Percentiles rank a stretch among this genome's conserved stretches.
phyloP scores from a whole-genome alignment of 2,888 invertebrate species.

The Melieria omissa region DNA sequence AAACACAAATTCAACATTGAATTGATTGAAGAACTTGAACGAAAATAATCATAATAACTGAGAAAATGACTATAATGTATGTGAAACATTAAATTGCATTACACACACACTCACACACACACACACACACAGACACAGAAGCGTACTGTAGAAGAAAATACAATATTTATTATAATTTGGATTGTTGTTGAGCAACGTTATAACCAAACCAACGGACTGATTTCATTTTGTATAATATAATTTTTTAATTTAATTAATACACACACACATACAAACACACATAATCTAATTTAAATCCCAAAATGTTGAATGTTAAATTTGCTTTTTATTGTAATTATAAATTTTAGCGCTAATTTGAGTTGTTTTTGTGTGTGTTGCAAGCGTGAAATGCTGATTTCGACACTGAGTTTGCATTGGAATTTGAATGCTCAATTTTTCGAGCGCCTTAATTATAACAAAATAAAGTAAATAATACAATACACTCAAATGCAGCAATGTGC shows the following conservation, averaged over 20 bases:
- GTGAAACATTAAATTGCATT: no score
- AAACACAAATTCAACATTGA: no score
- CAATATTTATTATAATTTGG: no score
- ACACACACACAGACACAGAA: no score
- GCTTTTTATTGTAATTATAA: constrained; percentile 8
- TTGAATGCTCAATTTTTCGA: constrained; percentile 35
- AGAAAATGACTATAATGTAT: not conserved
- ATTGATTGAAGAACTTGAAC: no score
- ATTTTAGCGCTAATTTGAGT: not conserved
- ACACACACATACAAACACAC: not conserved
- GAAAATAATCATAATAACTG: no score
- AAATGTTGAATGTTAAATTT: constrained; percentile 5
- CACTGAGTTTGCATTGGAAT: constrained; percentile 21
- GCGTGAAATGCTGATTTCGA: constrained; percentile 22
- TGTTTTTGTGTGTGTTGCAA: not conserved
- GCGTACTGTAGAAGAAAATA: no score
- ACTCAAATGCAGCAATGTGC: not conserved
- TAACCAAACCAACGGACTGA: constrained; percentile 46
- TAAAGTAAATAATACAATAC: constrained; percentile 6
- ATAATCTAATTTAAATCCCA: not conserved
- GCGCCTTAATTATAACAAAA: constrained; percentile 18
- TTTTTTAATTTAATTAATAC: no score
- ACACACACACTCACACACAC: no score
- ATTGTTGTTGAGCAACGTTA: not conserved
- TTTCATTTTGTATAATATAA: constrained; percentile 36